Percentiles rank a stretch among this genome's conserved stretches.
phyloP scores from a whole-genome alignment of 2,888 invertebrate species.

The Microplitis manilae region DNA sequence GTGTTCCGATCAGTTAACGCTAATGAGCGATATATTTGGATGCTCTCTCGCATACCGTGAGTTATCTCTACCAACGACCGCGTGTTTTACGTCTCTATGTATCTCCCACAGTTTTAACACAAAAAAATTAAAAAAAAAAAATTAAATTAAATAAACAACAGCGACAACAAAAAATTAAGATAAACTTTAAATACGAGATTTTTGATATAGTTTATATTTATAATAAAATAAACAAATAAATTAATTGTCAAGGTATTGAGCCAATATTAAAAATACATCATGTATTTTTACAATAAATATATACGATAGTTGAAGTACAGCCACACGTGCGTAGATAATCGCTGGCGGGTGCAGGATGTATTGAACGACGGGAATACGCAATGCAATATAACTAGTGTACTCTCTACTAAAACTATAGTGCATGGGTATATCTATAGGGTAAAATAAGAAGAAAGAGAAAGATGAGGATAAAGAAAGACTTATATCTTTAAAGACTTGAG shows the following conservation, averaged over 20 bases:
- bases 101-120: slow-evolving; percentile 15
- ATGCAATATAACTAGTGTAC: neutral
- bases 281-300: neutral
- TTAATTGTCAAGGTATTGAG: neutral
- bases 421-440: neutral
- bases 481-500: slow-evolving; percentile 10
- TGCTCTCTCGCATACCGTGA: slow-evolving; percentile 35
- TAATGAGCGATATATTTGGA: slow-evolving; percentile 63
- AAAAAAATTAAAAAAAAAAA: neutral
- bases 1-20: slow-evolving; percentile 60
- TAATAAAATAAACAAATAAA: neutral
- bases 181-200: slow-evolving; percentile 1
- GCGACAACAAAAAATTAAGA: neutral
- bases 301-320: neutral
- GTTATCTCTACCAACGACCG: slow-evolving; percentile 25
- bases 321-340: slow-evolving; percentile 43
- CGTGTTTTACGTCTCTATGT: slow-evolving; percentile 31
- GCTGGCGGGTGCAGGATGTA: slow-evolving; percentile 21
- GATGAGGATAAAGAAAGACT: slow-evolving; percentile 7
- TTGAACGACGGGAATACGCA: slow-evolving; percentile 26
- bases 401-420: neutral
- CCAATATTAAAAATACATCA: neutral
- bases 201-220: neutral
- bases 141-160: neutral
- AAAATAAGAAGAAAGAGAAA: neutral